These are phyloP conservation scores for Petromus typicus DNA, from an alignment of 2,113 vertebrate genomes.

Conservation along the genomic window DNA sequence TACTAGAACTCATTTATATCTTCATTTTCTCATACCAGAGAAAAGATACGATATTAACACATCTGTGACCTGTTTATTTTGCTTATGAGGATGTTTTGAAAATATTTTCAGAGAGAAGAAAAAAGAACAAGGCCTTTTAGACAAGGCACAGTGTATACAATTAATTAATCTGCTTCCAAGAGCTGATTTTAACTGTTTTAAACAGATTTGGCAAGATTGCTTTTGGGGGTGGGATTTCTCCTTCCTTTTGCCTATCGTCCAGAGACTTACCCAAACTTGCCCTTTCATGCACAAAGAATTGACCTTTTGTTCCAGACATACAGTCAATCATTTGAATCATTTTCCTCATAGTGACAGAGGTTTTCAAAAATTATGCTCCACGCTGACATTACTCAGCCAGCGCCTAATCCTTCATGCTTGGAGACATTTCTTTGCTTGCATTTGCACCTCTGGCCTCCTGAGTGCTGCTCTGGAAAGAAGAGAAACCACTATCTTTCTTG, in stretches of 20 bases:
- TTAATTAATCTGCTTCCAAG: neutral
- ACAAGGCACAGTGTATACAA: neutral
- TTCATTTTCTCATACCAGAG: too few species aligned
- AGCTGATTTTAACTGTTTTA: neutral
- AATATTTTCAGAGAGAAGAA: neutral
- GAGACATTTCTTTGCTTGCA: neutral
- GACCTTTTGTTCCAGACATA: constrained; percentile 20
- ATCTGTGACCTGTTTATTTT: too few species aligned
- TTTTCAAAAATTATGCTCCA: neutral
- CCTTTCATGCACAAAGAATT: constrained; percentile 37
- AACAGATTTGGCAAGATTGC: neutral
- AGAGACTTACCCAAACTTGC: neutral
- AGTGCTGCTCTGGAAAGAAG: neutral
- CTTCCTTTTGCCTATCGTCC: neutral
- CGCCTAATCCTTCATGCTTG: neutral
- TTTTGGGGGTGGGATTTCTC: neutral
- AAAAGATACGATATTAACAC: too few species aligned
- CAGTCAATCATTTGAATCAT: neutral
- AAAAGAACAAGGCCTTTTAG: neutral
- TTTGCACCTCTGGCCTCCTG: neutral
- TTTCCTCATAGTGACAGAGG: neutral
- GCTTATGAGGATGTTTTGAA: too few species aligned
- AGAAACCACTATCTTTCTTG: neutral
- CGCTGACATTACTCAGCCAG: neutral
- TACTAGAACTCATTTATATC: too few species aligned